phyloP scores from a whole-genome alignment of 2,797 vertebrate species.

The Odontamblyopus lacepedii region DNA sequence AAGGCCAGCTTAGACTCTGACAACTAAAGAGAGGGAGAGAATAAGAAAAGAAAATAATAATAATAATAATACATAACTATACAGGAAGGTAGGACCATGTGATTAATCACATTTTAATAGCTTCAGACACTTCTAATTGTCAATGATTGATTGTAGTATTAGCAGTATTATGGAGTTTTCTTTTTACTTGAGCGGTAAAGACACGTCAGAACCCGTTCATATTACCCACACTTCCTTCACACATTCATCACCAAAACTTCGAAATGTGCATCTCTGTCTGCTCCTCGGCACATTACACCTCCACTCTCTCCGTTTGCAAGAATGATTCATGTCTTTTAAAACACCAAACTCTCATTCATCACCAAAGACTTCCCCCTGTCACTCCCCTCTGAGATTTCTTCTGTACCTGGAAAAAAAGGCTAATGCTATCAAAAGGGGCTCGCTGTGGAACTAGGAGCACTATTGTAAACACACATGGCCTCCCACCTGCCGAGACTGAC shows the following conservation, averaged over 20 bases:
- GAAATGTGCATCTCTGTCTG: not conserved
- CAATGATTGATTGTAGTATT: too few relatives aligned
- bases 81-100: too few relatives aligned
- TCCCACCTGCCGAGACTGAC: constrained; percentile 69
- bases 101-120: too few relatives aligned
- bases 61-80: too few relatives aligned
- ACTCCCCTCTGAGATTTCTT: constrained; percentile 37
- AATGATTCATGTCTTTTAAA: constrained; percentile 56
- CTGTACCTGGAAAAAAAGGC: constrained; percentile 47
- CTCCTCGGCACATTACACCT: constrained; percentile 8
- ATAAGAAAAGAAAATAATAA: not conserved
- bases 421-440: constrained; percentile 63
- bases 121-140: too few relatives aligned
- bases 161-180: too few relatives aligned
- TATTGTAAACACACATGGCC: constrained; percentile 41
- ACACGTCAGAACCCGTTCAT: too few relatives aligned
- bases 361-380: constrained; percentile 60
- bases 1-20: not conserved
- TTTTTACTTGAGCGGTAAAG: too few relatives aligned
- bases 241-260: not conserved
- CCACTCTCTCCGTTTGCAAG: constrained; percentile 40
- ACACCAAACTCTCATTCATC: constrained; percentile 54
- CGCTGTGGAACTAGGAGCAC: constrained; percentile 17
- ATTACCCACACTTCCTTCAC: not conserved
- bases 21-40: not conserved